These are phyloP conservation scores for Percopsis omiscomaycus DNA, from an alignment of 2,797 vertebrate genomes.

Conservation along the genomic window DNA sequence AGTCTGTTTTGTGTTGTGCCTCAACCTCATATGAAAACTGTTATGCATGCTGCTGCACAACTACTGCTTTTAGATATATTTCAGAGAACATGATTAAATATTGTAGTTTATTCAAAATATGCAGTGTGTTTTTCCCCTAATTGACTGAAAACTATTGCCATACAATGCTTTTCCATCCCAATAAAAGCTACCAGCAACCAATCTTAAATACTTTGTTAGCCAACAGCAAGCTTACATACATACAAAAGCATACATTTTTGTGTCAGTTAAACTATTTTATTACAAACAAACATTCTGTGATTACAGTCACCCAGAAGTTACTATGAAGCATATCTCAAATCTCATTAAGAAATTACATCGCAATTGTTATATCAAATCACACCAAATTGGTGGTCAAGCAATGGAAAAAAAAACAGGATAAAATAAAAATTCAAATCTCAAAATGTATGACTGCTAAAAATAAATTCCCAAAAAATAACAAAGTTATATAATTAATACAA, in stretches of 20 bases:
- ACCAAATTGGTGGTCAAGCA: slow-evolving; percentile 65
- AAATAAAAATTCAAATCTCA: slow-evolving; percentile 75
- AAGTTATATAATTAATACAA: slow-evolving; percentile 61
- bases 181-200: no score
- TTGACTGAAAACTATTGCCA: slow-evolving; percentile 4
- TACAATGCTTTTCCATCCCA: not conserved
- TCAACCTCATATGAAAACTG: slow-evolving; percentile 31
- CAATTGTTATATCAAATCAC: slow-evolving; percentile 73
- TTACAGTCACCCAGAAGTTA: slow-evolving; percentile 78
- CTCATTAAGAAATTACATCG: slow-evolving; percentile 62
- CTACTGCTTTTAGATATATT: slow-evolving; percentile 48
- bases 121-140: slow-evolving; percentile 13
- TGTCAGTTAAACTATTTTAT: slow-evolving; percentile 78
- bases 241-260: not conserved
- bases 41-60: slow-evolving; percentile 35
- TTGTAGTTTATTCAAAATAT: slow-evolving; percentile 47
- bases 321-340: slow-evolving; percentile 65
- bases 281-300: slow-evolving; percentile 82
- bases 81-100: slow-evolving; percentile 60
- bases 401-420: slow-evolving; percentile 50
- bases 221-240: not conserved
- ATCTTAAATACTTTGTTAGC: not conserved
- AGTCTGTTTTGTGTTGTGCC: slow-evolving; percentile 48
- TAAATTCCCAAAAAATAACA: slow-evolving; percentile 48
- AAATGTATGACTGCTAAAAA: slow-evolving; percentile 60